These are phyloP conservation scores for Cottus gobio DNA, from an alignment of 2,113 vertebrate species.

Conservation along the genomic window DNA sequence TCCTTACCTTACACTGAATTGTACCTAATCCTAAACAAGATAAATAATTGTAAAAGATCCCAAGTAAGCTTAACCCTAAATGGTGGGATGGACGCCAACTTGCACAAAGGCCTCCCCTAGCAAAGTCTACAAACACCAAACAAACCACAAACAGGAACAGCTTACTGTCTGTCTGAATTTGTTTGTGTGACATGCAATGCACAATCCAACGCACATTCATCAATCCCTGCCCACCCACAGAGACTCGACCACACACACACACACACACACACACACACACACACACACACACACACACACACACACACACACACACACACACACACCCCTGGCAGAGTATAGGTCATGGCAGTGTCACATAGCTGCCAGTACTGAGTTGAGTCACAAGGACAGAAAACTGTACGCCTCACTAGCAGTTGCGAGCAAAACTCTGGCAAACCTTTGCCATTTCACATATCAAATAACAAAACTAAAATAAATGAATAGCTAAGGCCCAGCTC, in stretches of 20 bases:
- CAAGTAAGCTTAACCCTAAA: not conserved
- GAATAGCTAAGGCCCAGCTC: not conserved
- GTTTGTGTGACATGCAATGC: slow-evolving; percentile 1
- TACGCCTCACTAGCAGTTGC: not conserved
- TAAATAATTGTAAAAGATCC: not conserved
- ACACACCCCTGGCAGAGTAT: slow-evolving; percentile 24
- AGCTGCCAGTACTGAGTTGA: not conserved
- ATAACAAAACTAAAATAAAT: not conserved
- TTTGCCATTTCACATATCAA: not conserved
- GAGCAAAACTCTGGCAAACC: not conserved
- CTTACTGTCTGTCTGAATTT: not conserved
- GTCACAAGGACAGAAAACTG: slow-evolving; percentile 20
- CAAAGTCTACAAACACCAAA: slow-evolving; percentile 1
- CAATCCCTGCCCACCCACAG: not conserved
- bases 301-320: not conserved
- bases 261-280: too few species aligned
- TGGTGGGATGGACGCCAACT: not conserved
- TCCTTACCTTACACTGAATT: not conserved
- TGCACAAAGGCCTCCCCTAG: not conserved
- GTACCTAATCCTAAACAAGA: not conserved
- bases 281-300: too few species aligned
- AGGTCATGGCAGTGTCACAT: slow-evolving; percentile 17
- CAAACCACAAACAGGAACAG: not conserved
- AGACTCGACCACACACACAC: too few species aligned
- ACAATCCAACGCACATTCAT: not conserved